phyloP scores from a whole-genome alignment of 2,113 vertebrate genomes.

The Xenopus borealis region DNA sequence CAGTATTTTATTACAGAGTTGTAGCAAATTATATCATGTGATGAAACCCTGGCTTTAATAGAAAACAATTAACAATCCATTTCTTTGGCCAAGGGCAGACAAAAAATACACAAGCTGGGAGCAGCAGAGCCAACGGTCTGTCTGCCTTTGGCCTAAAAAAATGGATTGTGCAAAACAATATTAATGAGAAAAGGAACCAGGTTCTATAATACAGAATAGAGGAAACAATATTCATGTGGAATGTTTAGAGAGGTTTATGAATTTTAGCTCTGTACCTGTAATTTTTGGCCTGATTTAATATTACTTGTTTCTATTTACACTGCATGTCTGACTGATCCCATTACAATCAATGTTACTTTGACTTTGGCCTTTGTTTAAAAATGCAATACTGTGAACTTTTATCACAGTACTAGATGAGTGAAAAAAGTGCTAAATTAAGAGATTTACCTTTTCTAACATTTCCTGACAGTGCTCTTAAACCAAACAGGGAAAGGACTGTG shows the following conservation, averaged over 20 bases:
- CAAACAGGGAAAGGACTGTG: slow-evolving; percentile 32
- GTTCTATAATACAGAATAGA: no score
- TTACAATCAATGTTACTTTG: slow-evolving; percentile 7
- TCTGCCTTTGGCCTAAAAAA: background rate
- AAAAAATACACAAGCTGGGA: no score
- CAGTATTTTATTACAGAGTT: no score
- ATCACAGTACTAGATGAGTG: slow-evolving; percentile 25
- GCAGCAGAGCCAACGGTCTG: background rate
- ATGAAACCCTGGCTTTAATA: no score
- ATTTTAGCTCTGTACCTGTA: no score
- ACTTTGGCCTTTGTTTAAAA: slow-evolving; percentile 37
- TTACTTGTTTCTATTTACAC: slow-evolving; percentile 1
- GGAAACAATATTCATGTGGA: no score
- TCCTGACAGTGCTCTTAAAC: slow-evolving; percentile 13
- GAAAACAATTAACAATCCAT: no score
- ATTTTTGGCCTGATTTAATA: no score
- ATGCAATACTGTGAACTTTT: slow-evolving; percentile 35
- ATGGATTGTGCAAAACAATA: background rate
- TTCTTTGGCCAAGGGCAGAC: no score
- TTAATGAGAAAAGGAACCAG: background rate
- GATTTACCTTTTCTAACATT: slow-evolving; percentile 35
- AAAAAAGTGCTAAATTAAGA: slow-evolving; percentile 32
- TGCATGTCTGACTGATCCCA: slow-evolving; percentile 23
- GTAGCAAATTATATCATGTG: no score
- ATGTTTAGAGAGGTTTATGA: no score